Conservation (phyloP, 2,113 vertebrate species). For the Talpa occidentalis region DNA sequence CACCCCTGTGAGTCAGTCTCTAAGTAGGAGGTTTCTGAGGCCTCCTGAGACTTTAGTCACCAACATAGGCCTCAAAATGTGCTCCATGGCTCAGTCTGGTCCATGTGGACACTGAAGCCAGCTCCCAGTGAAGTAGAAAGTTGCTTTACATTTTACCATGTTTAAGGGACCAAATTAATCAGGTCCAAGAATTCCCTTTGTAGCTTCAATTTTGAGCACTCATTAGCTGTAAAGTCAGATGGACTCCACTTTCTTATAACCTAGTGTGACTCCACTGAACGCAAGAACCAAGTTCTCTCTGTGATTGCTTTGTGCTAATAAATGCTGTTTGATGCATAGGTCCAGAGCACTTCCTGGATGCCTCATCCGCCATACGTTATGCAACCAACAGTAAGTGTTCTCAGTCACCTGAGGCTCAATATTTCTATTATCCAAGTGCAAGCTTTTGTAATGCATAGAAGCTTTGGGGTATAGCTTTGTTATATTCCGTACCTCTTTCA, state of each 20-base stretch:
- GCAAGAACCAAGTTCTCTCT: constrained; percentile 69
- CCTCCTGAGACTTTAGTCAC: background rate
- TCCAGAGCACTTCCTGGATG: constrained; percentile 99
- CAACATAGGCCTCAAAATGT: background rate
- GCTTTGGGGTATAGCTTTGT: constrained; percentile 69
- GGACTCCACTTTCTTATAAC: constrained; percentile 69
- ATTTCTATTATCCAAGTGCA: constrained; percentile 78
- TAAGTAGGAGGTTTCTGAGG: background rate
- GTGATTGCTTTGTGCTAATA: constrained; percentile 85
- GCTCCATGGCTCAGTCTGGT: background rate
- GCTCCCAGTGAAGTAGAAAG: background rate
- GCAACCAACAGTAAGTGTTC: constrained; percentile 98
- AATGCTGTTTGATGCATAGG: constrained; percentile 90
- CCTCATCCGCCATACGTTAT: constrained; percentile 99
- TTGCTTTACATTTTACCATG: background rate
- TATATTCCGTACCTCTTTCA: constrained; percentile 38
- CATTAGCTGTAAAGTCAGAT: constrained; percentile 53
- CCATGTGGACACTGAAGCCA: background rate
- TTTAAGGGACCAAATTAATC: constrained; percentile 15
- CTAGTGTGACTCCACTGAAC: constrained; percentile 69
- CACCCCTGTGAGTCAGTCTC: background rate
- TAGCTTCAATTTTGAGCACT: constrained; percentile 28
- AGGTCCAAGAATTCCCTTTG: background rate
- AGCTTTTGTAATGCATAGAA: constrained; percentile 61
- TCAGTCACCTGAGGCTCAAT: constrained; percentile 82